A percentile compares a stretch with the other conserved stretches of the same genome.
phyloP scores from a whole-genome alignment of 1,140 invertebrate species.

The Drosophila orena region DNA sequence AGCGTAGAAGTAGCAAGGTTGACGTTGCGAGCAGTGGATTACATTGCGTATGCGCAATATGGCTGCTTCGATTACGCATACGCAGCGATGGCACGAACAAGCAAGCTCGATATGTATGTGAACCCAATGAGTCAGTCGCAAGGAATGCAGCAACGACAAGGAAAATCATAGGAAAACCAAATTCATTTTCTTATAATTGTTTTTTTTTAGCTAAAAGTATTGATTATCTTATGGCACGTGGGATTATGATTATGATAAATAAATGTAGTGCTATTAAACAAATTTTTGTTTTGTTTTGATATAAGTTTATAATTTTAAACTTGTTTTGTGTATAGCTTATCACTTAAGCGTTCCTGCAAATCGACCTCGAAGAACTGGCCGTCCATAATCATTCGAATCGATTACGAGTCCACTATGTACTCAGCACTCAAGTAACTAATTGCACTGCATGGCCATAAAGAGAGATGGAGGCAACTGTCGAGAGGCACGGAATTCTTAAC shows the following conservation, averaged over 20 bases:
- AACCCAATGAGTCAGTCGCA: background rate
- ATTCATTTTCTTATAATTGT: too few species aligned
- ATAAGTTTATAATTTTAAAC: too few species aligned
- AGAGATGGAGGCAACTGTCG: conserved; percentile 5
- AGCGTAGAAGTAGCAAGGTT: conserved; percentile 35
- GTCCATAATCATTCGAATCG: conserved; percentile 29
- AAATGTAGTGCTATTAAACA: too few species aligned
- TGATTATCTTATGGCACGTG: too few species aligned
- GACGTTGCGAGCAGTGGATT: conserved; percentile 9
- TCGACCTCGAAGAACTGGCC: conserved; percentile 22
- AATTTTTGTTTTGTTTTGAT: too few species aligned
- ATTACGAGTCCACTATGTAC: conserved; percentile 40
- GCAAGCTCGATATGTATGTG: background rate
- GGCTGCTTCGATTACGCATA: conserved; percentile 43
- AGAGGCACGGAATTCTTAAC: conserved; percentile 55
- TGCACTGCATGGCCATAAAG: conserved; percentile 43
- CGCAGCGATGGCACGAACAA: conserved; percentile 34
- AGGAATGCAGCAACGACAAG: background rate
- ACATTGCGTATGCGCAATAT: conserved; percentile 62
- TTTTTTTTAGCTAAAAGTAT: too few species aligned
- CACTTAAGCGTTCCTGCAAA: background rate
- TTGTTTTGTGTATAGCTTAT: background rate
- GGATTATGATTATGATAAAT: too few species aligned
- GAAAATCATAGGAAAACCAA: background rate
- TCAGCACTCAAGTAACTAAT: conserved; percentile 45